A percentile compares a stretch with the other conserved stretches of the same genome.
phyloP scores from a whole-genome alignment of 2,888 invertebrate species.

The Volucella zonaria region DNA sequence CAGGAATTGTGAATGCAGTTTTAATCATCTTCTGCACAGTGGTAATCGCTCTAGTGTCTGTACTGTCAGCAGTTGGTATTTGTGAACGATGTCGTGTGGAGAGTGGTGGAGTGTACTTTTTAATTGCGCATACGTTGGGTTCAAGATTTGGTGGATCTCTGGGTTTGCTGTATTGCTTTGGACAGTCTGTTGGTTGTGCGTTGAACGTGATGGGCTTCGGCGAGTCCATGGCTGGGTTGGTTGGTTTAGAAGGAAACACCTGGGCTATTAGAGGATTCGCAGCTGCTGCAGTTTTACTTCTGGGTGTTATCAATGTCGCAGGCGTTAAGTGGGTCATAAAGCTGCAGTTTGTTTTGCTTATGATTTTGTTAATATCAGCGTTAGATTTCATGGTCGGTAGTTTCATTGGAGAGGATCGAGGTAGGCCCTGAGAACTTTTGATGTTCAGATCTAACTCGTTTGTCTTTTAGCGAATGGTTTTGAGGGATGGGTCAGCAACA shows the following conservation, averaged over 20 bases:
- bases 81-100: slow-evolving; percentile 97
- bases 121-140: slow-evolving; percentile 96
- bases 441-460: slow-evolving; percentile 39
- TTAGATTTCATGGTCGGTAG: slow-evolving; percentile 97
- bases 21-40: slow-evolving; percentile 93
- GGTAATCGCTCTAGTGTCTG: slow-evolving; percentile 94
- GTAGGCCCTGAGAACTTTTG: slow-evolving; percentile 82
- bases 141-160: slow-evolving; percentile 96
- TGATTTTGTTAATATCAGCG: slow-evolving; percentile 93
- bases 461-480: slow-evolving; percentile 88
- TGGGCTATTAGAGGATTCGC: slow-evolving; percentile 95
- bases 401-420: slow-evolving; percentile 89
- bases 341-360: slow-evolving; percentile 93
- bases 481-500: slow-evolving; percentile 92
- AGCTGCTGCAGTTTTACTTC: slow-evolving; percentile 91
- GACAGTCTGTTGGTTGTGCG: slow-evolving; percentile 97
- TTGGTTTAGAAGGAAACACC: slow-evolving; percentile 87
- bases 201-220: slow-evolving; percentile 97
- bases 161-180: slow-evolving; percentile 97
- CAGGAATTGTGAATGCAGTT: slow-evolving; percentile 91
- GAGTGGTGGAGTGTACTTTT: slow-evolving; percentile 98
- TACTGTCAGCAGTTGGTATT: slow-evolving; percentile 97
- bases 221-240: slow-evolving; percentile 95
- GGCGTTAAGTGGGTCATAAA: slow-evolving; percentile 99
- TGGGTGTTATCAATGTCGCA: slow-evolving; percentile 96